These are phyloP conservation scores for Agrilus cyanescens DNA, from an alignment of 2,888 invertebrate genomes.

Conservation along the genomic window DNA sequence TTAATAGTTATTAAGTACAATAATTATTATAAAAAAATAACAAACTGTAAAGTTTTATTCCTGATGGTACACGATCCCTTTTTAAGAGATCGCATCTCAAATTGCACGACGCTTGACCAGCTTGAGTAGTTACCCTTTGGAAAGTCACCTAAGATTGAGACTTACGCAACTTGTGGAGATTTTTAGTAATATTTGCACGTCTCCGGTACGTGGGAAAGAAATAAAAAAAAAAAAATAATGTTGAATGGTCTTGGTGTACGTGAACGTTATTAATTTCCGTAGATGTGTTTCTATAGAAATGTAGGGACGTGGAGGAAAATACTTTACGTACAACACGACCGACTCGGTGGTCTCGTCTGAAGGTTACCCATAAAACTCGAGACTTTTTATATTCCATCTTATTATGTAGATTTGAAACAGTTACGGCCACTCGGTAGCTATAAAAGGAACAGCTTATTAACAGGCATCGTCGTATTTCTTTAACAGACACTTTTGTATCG, in stretches of 20 bases:
- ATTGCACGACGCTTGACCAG: no score
- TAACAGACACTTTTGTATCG: no score
- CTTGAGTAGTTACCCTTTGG: no score
- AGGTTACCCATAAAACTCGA: conserved; percentile 16
- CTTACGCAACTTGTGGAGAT: no score
- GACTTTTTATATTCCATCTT: conserved; percentile 15
- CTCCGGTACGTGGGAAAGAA: no score
- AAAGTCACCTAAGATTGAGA: no score
- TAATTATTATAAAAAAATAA: no score
- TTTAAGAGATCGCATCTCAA: no score
- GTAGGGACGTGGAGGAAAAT: conserved; percentile 1
- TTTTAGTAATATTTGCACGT: no score
- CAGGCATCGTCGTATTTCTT: conserved; percentile 8
- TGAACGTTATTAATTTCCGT: conserved; percentile 10
- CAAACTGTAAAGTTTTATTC: no score
- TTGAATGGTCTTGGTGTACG: conserved; percentile 3
- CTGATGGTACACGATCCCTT: no score
- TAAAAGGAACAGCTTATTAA: conserved; percentile 16
- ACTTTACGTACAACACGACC: conserved; percentile 1
- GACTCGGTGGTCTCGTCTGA: conserved; percentile 16
- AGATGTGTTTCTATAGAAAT: conserved; percentile 2
- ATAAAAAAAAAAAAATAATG: conserved; percentile 1
- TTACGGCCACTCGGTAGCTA: conserved; percentile 17
- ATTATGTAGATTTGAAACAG: conserved; percentile 17
- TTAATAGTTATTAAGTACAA: no score